Evolutionary conservation across 2,113 vertebrate species (phyloP), one percentile per base, ranked within the genome.

Genomic region (Gobio gobio): DNA sequence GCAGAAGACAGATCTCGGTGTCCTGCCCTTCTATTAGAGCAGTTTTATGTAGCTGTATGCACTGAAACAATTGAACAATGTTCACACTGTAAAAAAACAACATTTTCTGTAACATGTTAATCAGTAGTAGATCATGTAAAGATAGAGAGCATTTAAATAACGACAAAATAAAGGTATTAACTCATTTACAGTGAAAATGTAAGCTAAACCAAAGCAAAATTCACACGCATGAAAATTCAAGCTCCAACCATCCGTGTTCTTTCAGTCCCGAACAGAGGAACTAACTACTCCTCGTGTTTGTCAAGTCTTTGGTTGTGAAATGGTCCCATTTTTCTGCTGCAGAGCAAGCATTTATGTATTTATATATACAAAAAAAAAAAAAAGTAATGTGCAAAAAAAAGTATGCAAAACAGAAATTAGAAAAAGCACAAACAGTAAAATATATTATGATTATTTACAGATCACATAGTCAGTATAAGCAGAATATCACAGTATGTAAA

Each of bases 401-500:
- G 85, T 74, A 90, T 86, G 89, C 82, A 72, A 66, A 75, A 76
- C 24, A 33, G 56, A 83, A 73, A 78, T 64, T 82, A 78, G 73
- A 51, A 83, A 70, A 85, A 77, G 77, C 84, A 68, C 81, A 64
- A 40, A 78, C 9, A 78, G 87, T 78, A 82, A 88, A 91, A 90
- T 72, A 92, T 74, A 89, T 72, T 80, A 87, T 85, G 80, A 88
- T 76, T 93, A 93, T 94, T 91, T 93, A 93, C 91, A 94, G 5
- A 86, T 89, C 84, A 91, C 87, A 90, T 58, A 90, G 66, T 66
- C 90, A 90, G 84, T 92, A 91, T 72, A 89, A 91, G 88, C 61
- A 86, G 76, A 90, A 92, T 88, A 91, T 94, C 93, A 93, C 93
- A 94, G 93, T 93, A 93, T 93, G 83, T 87, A 84, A 88, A 83